phyloP scores from a whole-genome alignment of 2,113 vertebrate genomes.

The Hyaena hyaena region DNA sequence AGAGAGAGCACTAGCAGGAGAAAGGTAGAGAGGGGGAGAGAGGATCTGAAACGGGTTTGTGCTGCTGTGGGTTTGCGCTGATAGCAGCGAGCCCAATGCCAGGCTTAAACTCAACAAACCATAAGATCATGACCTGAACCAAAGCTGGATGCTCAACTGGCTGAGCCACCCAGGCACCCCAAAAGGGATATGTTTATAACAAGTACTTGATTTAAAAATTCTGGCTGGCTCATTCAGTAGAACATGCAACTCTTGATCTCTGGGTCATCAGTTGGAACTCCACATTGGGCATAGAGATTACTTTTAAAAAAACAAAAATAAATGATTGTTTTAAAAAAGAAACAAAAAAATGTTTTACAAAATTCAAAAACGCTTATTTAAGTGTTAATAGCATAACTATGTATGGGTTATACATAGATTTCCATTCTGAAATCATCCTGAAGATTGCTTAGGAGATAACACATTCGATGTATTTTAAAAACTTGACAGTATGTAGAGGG shows the following conservation, averaged over 20 bases:
- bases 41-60: no score
- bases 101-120: no score
- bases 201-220: not conserved
- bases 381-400: not conserved
- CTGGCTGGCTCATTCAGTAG: not conserved
- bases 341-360: not conserved
- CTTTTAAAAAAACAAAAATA: not conserved
- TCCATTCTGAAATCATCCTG: not conserved
- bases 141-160: no score
- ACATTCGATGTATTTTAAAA: not conserved
- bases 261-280: not conserved
- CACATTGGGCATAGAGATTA: not conserved
- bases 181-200: not conserved
- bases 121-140: no score
- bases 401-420: not conserved
- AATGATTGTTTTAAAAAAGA: not conserved
- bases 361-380: not conserved
- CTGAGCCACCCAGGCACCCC: no score
- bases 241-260: not conserved
- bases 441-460: constrained; percentile 5
- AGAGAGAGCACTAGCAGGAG: no score
- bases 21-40: no score
- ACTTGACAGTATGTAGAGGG: not conserved
- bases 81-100: no score
- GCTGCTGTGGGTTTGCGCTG: no score